Evolutionary conservation across 2,113 vertebrate species (phyloP).

Genomic region (Tinamus guttatus): DNA sequence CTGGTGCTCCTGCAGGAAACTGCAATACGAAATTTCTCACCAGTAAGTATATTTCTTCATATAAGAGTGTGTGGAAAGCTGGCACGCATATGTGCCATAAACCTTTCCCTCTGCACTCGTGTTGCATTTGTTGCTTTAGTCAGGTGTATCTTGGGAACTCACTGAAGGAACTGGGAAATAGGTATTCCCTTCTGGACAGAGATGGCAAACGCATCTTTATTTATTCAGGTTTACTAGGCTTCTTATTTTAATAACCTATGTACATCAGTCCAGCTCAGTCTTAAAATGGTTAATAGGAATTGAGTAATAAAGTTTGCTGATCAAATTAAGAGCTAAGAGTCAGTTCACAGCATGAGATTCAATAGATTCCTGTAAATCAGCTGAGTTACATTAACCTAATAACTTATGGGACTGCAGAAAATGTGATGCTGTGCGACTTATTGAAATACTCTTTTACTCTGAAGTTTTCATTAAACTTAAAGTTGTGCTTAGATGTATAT

Average conservation of each 20-base stretch:
- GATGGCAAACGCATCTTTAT: not conserved
- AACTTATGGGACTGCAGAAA: not conserved
- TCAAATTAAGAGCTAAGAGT: not conserved
- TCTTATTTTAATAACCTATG: not conserved
- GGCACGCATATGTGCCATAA: not conserved
- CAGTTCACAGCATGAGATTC: not conserved
- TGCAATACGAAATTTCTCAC: not conserved
- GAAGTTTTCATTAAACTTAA: not conserved
- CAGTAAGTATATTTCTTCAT: constrained; percentile 52
- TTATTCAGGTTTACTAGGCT: not conserved
- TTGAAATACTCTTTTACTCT: not conserved
- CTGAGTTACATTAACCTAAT: not conserved
- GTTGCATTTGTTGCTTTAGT: not conserved
- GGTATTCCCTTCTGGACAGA: not conserved
- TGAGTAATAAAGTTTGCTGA: not conserved
- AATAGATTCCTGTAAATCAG: not conserved
- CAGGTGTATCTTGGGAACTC: not conserved
- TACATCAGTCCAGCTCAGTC: not conserved
- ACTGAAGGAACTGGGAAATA: not conserved
- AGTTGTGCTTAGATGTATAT: not conserved
- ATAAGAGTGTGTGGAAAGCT: not conserved
- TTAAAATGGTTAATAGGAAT: not conserved
- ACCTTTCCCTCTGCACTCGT: not conserved
- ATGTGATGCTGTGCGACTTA: not conserved
- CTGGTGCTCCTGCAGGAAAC: constrained; percentile 38